A percentile compares a stretch with the other conserved stretches of the same genome.
These are phyloP conservation scores for Tetranychus cinnabarinus DNA, from an alignment of 1,140 invertebrate genomes.

Conservation along the genomic window DNA sequence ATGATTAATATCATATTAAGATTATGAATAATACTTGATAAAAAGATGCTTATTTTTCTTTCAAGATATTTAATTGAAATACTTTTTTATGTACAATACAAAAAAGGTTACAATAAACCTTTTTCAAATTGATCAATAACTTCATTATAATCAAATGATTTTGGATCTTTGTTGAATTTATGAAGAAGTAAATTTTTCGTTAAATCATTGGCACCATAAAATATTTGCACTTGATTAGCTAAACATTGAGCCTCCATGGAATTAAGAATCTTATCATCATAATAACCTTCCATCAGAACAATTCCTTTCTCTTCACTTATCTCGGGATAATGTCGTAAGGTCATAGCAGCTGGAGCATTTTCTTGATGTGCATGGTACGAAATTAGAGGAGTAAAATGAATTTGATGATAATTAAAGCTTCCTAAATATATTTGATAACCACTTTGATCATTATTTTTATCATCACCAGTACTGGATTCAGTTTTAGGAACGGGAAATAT, in stretches of 20 bases:
- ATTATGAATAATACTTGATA: too few relatives aligned
- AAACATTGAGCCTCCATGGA: conserved; percentile 9
- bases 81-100: not conserved
- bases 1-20: too few relatives aligned
- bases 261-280: conserved; percentile 4
- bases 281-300: conserved; percentile 6
- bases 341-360: conserved; percentile 1
- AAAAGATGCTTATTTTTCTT: too few relatives aligned
- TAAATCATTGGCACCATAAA: conserved; percentile 8
- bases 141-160: conserved; percentile 9
- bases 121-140: conserved; percentile 9
- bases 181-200: conserved; percentile 4
- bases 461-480: not conserved
- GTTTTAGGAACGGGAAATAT: not conserved
- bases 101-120: not conserved
- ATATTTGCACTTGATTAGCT: conserved; percentile 12
- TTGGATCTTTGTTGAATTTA: conserved; percentile 10
- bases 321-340: conserved; percentile 3
- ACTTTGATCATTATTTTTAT: not conserved
- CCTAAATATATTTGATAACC: conserved; percentile 6
- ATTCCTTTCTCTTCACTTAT: conserved; percentile 1
- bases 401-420: conserved; percentile 3
- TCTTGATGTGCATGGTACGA: conserved; percentile 5
- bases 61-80: too few relatives aligned
- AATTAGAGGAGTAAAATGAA: conserved; percentile 5